Evolutionary conservation across 2,888 invertebrate genomes (phyloP), one percentile per base, ranked within the genome.

Genomic region (Drosophila putrida): DNA sequence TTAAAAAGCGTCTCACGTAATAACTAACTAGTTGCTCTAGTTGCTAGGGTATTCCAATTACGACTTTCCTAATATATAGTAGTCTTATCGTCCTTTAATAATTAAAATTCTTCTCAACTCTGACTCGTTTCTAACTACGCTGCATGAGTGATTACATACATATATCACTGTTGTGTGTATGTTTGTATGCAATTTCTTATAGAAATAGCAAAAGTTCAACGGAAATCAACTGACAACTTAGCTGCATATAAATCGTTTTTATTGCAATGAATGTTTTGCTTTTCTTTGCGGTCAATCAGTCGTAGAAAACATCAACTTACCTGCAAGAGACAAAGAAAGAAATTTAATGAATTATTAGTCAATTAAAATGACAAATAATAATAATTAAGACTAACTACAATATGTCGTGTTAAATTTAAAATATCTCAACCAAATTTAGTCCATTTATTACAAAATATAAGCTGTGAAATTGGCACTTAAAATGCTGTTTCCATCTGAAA

Each of bases 211-310:
- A 47, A 53, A 50, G 13, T 59, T 60, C 13, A 57, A 38, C 46
- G 46, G 25, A 68, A 73, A 41, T 63, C 41, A 46, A 63, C 36
- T 50, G 20, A 9, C 20, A 59, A 77, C 78, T 78, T 78, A 77
- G 74, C 74, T 76, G 76, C 57, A 57, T 55, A 10, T 27, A 25
- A 69, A 57, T 46, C 4, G 8, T 50, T 5, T 28, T 39, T 33
- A 27, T n/a, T 27, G 27, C 44, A 27, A 27, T 44, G 25, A 0
- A 38, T 0, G 6, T 6, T 20, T 11, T 20, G 15, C 11, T 20
- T 33, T 0, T 11, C 10, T 39, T 10, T 9, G 9, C 10, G 8
- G 35, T 8, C 27, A 15, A 25, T 31, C 13, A 10, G 11, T 35
- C 47, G 10, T 15, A 15, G 15, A 38, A 44, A n/a, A 28, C 8